phyloP scores from a whole-genome alignment of 2,113 vertebrate species.

The Sisor rabdophorus region DNA sequence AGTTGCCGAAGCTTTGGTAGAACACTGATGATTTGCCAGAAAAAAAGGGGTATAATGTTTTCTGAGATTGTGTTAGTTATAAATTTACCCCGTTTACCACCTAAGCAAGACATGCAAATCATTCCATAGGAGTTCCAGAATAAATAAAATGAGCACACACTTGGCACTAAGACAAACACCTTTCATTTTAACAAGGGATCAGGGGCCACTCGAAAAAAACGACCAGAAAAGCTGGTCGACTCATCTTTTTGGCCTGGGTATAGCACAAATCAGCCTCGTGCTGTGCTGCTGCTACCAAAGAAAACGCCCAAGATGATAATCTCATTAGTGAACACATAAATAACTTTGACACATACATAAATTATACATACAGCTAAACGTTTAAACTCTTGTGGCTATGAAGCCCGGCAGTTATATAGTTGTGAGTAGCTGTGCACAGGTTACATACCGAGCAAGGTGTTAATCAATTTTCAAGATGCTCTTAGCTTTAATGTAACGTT shows the following conservation, averaged over 20 bases:
- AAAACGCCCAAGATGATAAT: slow-evolving; percentile 41
- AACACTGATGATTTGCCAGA: slow-evolving; percentile 36
- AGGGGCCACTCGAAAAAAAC: slow-evolving; percentile 41
- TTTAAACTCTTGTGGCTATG: neutral
- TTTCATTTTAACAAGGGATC: slow-evolving; percentile 38
- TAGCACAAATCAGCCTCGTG: neutral
- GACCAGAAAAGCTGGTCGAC: slow-evolving; percentile 36
- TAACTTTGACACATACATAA: slow-evolving; percentile 35
- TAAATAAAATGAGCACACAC: slow-evolving; percentile 37
- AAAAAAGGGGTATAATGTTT: slow-evolving; percentile 27
- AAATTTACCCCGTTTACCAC: slow-evolving; percentile 22
- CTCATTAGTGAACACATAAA: slow-evolving; percentile 35
- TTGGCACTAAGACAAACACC: slow-evolving; percentile 32
- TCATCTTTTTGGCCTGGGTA: slow-evolving; percentile 33
- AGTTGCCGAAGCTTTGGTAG: slow-evolving; percentile 35
- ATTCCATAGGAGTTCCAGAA: slow-evolving; percentile 36
- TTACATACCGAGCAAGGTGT: slow-evolving; percentile 4
- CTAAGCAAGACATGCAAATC: slow-evolving; percentile 22
- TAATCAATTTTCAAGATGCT: neutral
- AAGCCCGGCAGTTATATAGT: slow-evolving; percentile 20
- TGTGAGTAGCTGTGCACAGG: neutral
- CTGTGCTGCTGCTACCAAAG: slow-evolving; percentile 25
- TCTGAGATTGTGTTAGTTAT: slow-evolving; percentile 26
- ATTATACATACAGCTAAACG: slow-evolving; percentile 14
- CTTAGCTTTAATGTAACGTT: neutral